These are phyloP conservation scores for Protodeltote pygarga DNA, from an alignment of 2,888 invertebrate species.

Conservation along the genomic window DNA sequence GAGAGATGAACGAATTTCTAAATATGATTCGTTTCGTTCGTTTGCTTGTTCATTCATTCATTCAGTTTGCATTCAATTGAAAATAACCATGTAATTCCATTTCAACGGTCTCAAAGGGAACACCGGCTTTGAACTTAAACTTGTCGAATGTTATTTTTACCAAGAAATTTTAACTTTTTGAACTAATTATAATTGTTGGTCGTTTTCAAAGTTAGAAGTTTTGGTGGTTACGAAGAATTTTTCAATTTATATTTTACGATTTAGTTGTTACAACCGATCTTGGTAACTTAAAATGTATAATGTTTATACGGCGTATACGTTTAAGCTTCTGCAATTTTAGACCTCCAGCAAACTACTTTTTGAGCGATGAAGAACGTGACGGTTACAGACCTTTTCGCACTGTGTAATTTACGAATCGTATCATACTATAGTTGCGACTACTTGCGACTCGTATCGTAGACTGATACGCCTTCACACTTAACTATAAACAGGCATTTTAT, in stretches of 20 bases:
- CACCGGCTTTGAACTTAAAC: conserved; percentile 37
- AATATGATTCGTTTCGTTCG: conserved; percentile 51
- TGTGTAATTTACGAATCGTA: too few species aligned
- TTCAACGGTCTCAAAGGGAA: conserved; percentile 51
- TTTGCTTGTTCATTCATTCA: conserved; percentile 51
- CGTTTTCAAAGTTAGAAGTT: conserved; percentile 16
- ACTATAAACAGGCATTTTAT: too few species aligned
- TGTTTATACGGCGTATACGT: too few species aligned
- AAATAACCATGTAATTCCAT: conserved; percentile 56
- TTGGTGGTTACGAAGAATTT: conserved; percentile 11
- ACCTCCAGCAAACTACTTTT: too few species aligned
- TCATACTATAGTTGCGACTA: too few species aligned
- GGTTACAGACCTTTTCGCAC: too few species aligned
- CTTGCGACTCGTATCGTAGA: too few species aligned
- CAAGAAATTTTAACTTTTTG: conserved; percentile 39
- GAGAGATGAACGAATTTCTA: conserved; percentile 37
- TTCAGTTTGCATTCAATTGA: conserved; percentile 44
- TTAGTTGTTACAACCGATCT: too few species aligned
- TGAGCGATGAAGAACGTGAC: too few species aligned
- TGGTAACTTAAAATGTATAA: too few species aligned
- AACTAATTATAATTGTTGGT: conserved; percentile 34
- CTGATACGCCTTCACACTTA: too few species aligned
- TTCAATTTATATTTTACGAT: conserved; percentile 10
- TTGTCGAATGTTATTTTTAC: conserved; percentile 35
- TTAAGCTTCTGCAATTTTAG: too few species aligned